Evolutionary conservation across 1,140 invertebrate genomes (phyloP).

Genomic region (Camponotus floridanus): DNA sequence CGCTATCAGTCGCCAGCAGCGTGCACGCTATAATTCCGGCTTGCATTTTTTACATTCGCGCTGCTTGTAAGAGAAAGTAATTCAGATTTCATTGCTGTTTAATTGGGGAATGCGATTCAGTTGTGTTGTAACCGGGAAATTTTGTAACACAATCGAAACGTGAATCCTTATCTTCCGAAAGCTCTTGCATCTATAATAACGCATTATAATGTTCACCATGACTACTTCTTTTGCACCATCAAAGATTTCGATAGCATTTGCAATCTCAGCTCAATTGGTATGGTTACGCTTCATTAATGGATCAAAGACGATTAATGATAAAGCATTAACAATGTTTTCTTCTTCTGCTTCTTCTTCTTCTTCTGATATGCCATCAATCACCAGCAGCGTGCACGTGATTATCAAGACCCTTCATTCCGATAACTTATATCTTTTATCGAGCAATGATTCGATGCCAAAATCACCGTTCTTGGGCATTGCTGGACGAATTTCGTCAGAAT

Average conservation of each 20-base stretch:
- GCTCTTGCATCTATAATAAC: neutral
- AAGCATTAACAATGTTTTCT: neutral
- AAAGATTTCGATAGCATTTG: neutral
- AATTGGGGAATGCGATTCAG: neutral
- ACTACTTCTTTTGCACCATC: constrained; percentile 11
- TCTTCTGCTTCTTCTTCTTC: constrained; percentile 27
- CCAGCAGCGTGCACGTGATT: constrained; percentile 12
- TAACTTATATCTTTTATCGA: constrained; percentile 21
- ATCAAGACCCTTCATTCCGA: neutral
- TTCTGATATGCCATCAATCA: constrained; percentile 11
- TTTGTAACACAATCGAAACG: neutral
- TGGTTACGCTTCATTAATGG: constrained; percentile 14
- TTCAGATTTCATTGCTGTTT: constrained; percentile 5
- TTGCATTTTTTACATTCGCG: constrained; percentile 27
- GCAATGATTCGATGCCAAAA: constrained; percentile 14
- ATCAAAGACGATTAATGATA: neutral
- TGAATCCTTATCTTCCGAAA: constrained; percentile 42
- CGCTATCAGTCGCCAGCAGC: constrained; percentile 27
- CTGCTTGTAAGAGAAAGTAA: neutral
- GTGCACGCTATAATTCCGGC: constrained; percentile 41
- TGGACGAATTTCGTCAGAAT: constrained; percentile 15
- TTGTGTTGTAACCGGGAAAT: neutral
- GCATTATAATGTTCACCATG: neutral
- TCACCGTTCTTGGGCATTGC: neutral
- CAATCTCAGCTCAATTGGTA: neutral